Evolutionary conservation across 2,888 invertebrate species (phyloP), one percentile per base, ranked within the genome.

Genomic region (Perdita meconis): DNA sequence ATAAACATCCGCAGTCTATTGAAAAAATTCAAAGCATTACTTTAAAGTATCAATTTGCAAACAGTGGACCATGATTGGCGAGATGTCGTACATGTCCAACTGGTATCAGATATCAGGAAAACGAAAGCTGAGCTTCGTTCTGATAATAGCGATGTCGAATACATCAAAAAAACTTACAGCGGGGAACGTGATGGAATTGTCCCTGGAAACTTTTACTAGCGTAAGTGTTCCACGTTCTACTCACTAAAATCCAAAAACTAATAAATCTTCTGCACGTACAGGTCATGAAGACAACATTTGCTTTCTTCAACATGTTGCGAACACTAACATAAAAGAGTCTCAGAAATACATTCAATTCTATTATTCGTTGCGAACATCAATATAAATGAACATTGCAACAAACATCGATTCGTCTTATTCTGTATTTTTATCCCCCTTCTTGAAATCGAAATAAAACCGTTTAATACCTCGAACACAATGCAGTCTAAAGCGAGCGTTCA

Each of bases 161-260:
- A 80, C 78, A 8, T 85, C 89, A 1, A 76, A 77, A 0, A 86
- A 83, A 64, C 83, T 90, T 19, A 90, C 89, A 0, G 90, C 90
- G 8, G 90, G 89, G 44, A 89, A 88, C 74, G 75, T 90, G 61
- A 74, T 88, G 3, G 82, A 87, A 24, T 51, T 90, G 6, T 89
- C 90, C 0, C 47, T 89, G 3, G 72, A 44, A 30, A 87, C 82
- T 53, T 90, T 90, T 70, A 80, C 79, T 10, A 72, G 81, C 10
- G 83, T 84, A 34, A 75, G 83, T 75, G 76, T 26, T 1, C 2
- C 16, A 19, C n/a, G n/a, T n/a, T n/a, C n/a, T n/a, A n/a, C n/a
- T 30, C 1, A 47, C 2, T 13, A 8, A 36, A 26, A 66, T 53
- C 4, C 0, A 16, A 0, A 6, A 60, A 44, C 6, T 57, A n/a